Evolutionary conservation across 2,113 vertebrate species (phyloP).

Genomic region (Cranoglanis bouderius): DNA sequence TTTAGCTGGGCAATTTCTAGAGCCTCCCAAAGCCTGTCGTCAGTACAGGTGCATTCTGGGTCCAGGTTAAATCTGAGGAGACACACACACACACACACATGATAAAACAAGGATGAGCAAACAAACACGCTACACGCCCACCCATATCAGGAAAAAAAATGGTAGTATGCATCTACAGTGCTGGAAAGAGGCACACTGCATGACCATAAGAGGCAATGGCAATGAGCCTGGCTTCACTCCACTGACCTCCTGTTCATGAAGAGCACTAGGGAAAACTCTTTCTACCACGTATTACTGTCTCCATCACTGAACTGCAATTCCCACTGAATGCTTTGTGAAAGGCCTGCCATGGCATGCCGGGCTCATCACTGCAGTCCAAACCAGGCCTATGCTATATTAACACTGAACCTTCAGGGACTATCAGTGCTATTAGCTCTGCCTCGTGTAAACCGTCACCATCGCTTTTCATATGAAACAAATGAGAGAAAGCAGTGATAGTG

Average conservation of each 20-base stretch:
- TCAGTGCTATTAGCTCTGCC: conserved; percentile 10
- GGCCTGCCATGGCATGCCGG: conserved; percentile 11
- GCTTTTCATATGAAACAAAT: background rate
- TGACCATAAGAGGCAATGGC: conserved; percentile 59
- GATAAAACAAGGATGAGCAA: background rate
- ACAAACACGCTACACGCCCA: background rate
- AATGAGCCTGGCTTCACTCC: conserved; percentile 25
- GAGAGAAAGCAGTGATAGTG: background rate
- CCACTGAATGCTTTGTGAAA: conserved; percentile 41
- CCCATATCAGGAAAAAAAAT: background rate
- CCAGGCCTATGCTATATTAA: conserved; percentile 13
- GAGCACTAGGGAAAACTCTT: conserved; percentile 29
- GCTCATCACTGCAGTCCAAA: conserved; percentile 24
- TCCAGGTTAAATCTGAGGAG: conserved; percentile 91
- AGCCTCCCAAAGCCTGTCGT: conserved; percentile 96
- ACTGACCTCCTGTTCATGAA: conserved; percentile 15
- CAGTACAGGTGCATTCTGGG: conserved; percentile 88
- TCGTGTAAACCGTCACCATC: conserved; percentile 22
- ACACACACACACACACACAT: background rate
- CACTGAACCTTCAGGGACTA: conserved; percentile 27
- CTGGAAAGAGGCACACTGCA: conserved; percentile 12
- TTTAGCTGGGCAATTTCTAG: conserved; percentile 97
- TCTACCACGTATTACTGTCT: background rate
- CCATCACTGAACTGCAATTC: conserved; percentile 32
- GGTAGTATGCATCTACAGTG: background rate